Conservation (phyloP, 2,113 vertebrate species). For the Shinisaurus crocodilurus region DNA sequence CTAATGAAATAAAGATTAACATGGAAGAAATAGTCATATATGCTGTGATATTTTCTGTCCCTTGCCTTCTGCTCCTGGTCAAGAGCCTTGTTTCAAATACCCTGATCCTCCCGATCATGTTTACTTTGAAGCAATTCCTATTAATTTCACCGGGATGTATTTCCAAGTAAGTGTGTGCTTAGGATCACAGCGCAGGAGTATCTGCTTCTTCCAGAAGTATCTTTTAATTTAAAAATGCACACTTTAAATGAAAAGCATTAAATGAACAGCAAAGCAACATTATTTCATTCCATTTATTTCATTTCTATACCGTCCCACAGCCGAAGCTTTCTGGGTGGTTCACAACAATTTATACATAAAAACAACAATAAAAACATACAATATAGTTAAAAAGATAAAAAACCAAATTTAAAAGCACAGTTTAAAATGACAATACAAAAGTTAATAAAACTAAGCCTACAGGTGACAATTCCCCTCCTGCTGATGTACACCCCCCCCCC, state of each 20-base stretch:
- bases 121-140: not conserved
- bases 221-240: not conserved
- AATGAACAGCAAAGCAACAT: not conserved
- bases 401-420: too few species aligned
- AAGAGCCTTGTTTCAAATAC: not conserved
- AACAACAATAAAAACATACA: too few species aligned
- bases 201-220: not conserved
- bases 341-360: too few species aligned
- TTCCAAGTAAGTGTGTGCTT: not conserved
- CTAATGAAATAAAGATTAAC: not conserved
- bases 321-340: too few species aligned
- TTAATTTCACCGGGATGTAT: not conserved
- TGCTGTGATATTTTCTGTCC: not conserved
- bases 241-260: not conserved
- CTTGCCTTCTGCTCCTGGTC: not conserved
- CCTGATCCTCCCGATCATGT: not conserved
- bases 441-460: too few species aligned
- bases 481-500: too few species aligned
- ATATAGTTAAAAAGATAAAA: too few species aligned
- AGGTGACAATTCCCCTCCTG: too few species aligned
- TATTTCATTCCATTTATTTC: too few species aligned
- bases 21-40: constrained; percentile 9
- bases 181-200: not conserved
- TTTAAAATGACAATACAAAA: too few species aligned
- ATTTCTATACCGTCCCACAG: too few species aligned